phyloP scores from a whole-genome alignment of 2,888 invertebrate species.

The Tenthredo livida region DNA sequence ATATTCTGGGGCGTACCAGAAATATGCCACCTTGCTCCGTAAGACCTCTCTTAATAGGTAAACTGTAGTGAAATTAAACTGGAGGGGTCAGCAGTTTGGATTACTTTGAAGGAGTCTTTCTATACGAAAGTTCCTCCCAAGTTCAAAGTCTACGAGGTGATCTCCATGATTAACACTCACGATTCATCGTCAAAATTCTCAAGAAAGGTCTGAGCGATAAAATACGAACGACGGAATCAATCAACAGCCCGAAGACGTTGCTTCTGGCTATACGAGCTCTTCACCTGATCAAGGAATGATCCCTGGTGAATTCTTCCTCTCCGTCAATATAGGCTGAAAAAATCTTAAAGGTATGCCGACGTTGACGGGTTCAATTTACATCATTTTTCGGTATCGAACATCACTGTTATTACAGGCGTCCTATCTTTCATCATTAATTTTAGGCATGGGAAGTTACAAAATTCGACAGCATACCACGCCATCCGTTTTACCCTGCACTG shows the following conservation, averaged over 20 bases:
- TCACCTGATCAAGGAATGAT: neutral
- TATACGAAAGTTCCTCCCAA: constrained; percentile 3
- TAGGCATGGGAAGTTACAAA: neutral
- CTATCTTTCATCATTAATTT: neutral
- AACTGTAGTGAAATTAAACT: constrained; percentile 51
- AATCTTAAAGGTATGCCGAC: neutral
- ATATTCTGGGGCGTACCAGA: constrained; percentile 68
- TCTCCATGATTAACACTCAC: neutral
- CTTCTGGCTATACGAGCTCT: neutral
- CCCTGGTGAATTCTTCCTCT: neutral
- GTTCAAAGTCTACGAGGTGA: neutral
- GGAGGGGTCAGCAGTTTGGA: constrained; percentile 47
- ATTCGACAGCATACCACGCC: neutral
- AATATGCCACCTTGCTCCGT: constrained; percentile 70
- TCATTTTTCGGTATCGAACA: neutral
- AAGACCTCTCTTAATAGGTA: constrained; percentile 38
- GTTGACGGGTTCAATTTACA: neutral
- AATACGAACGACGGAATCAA: constrained; percentile 31
- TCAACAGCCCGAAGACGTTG: neutral
- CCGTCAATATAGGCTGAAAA: neutral
- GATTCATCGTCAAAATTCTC: neutral
- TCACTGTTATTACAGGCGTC: neutral
- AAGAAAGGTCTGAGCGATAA: neutral
- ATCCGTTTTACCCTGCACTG: neutral
- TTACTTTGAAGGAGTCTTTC: constrained; percentile 32